phyloP scores from a whole-genome alignment of 2,797 vertebrate species.

The Sylvia borin region DNA sequence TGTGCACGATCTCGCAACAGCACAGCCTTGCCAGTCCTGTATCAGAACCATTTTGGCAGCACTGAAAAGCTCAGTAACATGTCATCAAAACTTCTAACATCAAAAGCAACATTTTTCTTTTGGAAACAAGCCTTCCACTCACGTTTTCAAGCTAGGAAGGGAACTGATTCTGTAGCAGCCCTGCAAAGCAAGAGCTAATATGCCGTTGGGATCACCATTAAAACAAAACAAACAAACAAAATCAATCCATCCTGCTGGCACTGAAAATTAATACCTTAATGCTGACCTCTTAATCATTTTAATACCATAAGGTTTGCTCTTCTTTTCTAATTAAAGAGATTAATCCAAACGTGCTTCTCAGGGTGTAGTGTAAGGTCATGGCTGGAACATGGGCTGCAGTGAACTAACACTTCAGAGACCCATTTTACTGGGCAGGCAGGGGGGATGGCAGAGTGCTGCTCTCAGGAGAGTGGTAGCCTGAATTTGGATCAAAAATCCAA shows the following conservation, averaged over 20 bases:
- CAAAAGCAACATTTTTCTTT: not conserved
- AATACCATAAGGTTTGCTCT: slow-evolving; percentile 32
- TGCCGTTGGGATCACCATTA: not conserved
- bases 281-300: slow-evolving; percentile 56
- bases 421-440: fast-evolving
- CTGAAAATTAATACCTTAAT: slow-evolving; percentile 41
- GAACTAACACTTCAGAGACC: not conserved
- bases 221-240: not conserved
- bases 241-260: not conserved
- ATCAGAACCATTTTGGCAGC: not conserved
- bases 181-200: not conserved
- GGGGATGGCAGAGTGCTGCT: not conserved
- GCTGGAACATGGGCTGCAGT: not conserved
- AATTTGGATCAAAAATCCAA: not conserved
- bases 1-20: not conserved
- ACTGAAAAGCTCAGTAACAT: not conserved
- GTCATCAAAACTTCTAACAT: not conserved
- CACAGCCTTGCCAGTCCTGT: not conserved
- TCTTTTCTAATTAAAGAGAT: slow-evolving; percentile 47
- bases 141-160: not conserved
- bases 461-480: not conserved
- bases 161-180: not conserved
- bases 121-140: not conserved
- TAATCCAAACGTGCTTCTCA: slow-evolving; percentile 2
- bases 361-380: not conserved